Evolutionary conservation across 2,113 vertebrate species (phyloP), one percentile per base, ranked within the genome.

Genomic region (Apodemus sylvaticus): DNA sequence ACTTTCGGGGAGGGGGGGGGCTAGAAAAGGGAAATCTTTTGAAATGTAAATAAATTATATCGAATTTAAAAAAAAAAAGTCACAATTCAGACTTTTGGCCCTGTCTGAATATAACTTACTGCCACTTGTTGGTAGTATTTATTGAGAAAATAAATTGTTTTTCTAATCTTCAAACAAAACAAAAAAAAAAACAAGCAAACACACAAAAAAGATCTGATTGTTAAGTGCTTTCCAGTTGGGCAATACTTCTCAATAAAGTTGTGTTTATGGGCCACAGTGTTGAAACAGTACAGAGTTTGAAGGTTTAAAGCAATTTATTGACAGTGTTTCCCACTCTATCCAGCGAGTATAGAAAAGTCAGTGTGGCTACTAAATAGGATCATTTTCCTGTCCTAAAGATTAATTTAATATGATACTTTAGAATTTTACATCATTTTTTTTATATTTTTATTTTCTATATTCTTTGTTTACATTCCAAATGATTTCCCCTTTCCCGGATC

Each of bases 61-160:
- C n/a, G n/a, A n/a, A n/a, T n/a, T n/a, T n/a, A n/a, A n/a, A n/a
- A n/a, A n/a, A n/a, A n/a, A 48, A 42, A 76, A 86, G 39, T 94
- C 51, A 29, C 17, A 48, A 29, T 12, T 82, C 79, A 53, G 1
- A 2, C 93, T 74, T 29, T 89, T 91, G 60, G 16, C n/a, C 29
- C 9, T 71, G 2, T 86, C 19, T 70, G 89, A 95, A 45, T 95
- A 89, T 93, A 68, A 1, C 42, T 93, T 31, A 3, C 29, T 93
- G 89, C 66, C 29, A 71, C n/a, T 94, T 92, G n/a, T 92, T 83
- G n/a, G 48, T 85, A 55, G 53, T 94, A 92, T 89, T 94, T 96
- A 53, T 90, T 92, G 90, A 88, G 70, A 85, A 93, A 92, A 94
- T 9, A 60, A 64, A 60, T 89, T 79, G 36, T 73, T 86, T 91